Conservation (phyloP, 2,797 vertebrate genomes). For the Rhabdomys pumilio region DNA sequence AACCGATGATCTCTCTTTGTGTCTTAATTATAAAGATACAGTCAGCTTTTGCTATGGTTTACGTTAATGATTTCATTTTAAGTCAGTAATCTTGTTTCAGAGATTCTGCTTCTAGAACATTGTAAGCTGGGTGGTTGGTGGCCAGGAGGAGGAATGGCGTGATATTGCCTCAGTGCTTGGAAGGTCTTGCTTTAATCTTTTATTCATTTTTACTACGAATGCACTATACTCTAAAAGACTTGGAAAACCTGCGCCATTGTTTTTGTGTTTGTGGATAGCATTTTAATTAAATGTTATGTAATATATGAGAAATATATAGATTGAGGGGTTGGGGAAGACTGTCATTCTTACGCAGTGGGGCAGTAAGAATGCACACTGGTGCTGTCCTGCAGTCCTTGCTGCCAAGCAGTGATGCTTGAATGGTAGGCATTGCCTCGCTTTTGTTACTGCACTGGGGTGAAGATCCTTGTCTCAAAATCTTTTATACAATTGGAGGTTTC, state of each 20-base stretch:
- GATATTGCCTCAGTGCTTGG: not conserved
- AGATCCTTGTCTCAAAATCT: not conserved
- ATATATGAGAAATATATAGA: not conserved
- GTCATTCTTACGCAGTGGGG: accelerated
- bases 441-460: not conserved
- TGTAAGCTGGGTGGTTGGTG: not conserved
- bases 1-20: not conserved
- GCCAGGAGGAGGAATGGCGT: too few species aligned
- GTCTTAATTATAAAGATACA: not conserved
- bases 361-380: not conserved
- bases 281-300: constrained; percentile 19
- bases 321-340: too few species aligned
- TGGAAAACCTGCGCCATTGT: not conserved
- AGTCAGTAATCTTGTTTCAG: not conserved
- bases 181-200: constrained; percentile 3
- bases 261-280: not conserved
- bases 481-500: not conserved
- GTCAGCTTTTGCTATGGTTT: not conserved
- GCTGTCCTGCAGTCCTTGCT: not conserved
- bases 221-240: not conserved
- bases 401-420: not conserved
- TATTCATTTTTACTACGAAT: not conserved
- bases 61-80: not conserved
- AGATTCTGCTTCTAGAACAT: not conserved
- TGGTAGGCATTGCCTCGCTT: not conserved